A percentile compares a stretch with the other conserved stretches of the same genome.
Conservation (phyloP, 1,140 invertebrate genomes). For the Cydia amplana region DNA sequence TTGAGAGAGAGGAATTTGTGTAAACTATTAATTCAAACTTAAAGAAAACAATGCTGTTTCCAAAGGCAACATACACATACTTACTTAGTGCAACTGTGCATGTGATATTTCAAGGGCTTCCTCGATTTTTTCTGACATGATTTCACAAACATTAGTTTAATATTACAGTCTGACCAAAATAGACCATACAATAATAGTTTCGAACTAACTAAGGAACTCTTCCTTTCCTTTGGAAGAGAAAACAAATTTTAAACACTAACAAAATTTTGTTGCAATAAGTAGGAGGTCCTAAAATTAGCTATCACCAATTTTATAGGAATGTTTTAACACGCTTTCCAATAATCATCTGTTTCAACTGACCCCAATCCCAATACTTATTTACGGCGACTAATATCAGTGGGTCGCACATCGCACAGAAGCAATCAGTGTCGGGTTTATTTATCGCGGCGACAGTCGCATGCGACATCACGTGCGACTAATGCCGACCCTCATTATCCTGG, state of each 20-base stretch:
- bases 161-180: too few relatives aligned
- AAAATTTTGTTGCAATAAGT: background rate
- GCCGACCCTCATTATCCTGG: conserved; percentile 52
- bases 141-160: too few relatives aligned
- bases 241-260: background rate
- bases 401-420: conserved; percentile 38
- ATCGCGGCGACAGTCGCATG: conserved; percentile 45
- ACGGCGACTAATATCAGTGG: conserved; percentile 2
- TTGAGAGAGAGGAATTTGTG: too few relatives aligned
- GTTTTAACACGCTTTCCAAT: background rate
- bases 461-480: conserved; percentile 66
- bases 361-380: conserved; percentile 6
- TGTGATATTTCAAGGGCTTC: too few relatives aligned
- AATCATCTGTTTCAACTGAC: background rate
- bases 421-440: conserved; percentile 43
- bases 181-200: too few relatives aligned
- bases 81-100: too few relatives aligned
- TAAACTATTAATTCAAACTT: too few relatives aligned
- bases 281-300: background rate
- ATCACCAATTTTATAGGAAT: background rate
- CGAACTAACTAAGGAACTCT: too few relatives aligned
- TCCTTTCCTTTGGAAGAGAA: too few relatives aligned
- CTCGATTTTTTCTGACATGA: too few relatives aligned
- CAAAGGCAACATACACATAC: too few relatives aligned
- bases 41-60: too few relatives aligned